Percentiles rank a stretch among this genome's conserved stretches.
These are phyloP conservation scores for Vannuccia rotundouncinata DNA, from an alignment of 2,888 invertebrate species.

Conservation along the genomic window DNA sequence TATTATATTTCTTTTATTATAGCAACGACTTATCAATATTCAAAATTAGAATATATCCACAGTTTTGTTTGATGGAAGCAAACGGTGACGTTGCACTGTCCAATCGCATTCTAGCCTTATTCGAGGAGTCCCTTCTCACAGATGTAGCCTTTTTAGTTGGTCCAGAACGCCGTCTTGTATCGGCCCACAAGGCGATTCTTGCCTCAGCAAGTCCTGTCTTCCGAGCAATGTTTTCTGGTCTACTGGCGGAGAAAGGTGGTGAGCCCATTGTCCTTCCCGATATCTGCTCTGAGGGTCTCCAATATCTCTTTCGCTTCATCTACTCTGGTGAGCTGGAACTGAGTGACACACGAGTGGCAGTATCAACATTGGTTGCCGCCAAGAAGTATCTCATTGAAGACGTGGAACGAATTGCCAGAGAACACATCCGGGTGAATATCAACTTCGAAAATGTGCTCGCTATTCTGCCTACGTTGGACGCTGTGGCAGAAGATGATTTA, in stretches of 20 bases:
- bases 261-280: neutral
- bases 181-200: conserved; percentile 28
- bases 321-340: conserved; percentile 19
- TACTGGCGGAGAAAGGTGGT: neutral
- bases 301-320: neutral
- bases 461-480: conserved; percentile 28
- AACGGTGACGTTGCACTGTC: neutral
- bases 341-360: neutral
- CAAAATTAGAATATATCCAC: too few relatives aligned
- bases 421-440: conserved; percentile 8
- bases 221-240: conserved; percentile 25
- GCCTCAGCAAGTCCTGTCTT: conserved; percentile 32
- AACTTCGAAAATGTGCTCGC: conserved; percentile 18
- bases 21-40: too few relatives aligned
- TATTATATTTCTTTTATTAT: too few relatives aligned
- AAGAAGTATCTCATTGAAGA: conserved; percentile 32
- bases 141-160: conserved; percentile 24
- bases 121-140: conserved; percentile 7
- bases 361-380: conserved; percentile 25
- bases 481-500: neutral
- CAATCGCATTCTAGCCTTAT: neutral
- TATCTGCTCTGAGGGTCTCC: neutral
- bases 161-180: neutral
- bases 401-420: neutral
- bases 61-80: too few relatives aligned